These are phyloP conservation scores for Tyrannus savana DNA, from an alignment of 2,113 vertebrate genomes.

Conservation along the genomic window DNA sequence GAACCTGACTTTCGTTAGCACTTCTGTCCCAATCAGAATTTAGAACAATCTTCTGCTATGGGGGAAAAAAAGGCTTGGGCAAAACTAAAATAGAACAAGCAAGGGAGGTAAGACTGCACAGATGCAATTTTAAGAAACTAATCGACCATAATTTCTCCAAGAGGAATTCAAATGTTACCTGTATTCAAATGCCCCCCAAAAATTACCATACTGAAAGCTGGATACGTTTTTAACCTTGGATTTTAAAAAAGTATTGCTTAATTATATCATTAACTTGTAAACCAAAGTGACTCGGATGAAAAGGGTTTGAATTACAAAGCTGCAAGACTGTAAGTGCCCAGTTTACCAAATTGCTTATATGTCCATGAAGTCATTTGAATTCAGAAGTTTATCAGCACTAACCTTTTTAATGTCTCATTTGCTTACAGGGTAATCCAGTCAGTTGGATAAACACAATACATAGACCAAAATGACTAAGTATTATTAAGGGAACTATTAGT, in stretches of 20 bases:
- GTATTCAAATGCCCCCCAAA: neutral
- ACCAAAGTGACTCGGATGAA: neutral
- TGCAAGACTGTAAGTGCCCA: neutral
- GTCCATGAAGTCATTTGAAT: neutral
- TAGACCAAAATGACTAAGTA: neutral
- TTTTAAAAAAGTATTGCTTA: neutral
- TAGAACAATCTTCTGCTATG: neutral
- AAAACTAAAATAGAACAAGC: neutral
- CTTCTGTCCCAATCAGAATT: conserved; percentile 25
- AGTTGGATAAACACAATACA: neutral
- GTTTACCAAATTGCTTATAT: neutral
- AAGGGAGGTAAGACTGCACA: neutral
- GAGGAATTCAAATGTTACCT: neutral
- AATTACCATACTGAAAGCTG: neutral
- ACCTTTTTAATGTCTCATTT: neutral
- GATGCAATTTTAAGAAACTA: neutral
- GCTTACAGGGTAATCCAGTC: neutral
- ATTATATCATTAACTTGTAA: neutral
- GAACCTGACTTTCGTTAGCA: conserved; percentile 21
- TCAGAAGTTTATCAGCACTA: neutral
- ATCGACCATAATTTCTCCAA: neutral
- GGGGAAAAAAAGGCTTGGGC: neutral
- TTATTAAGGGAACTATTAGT: neutral
- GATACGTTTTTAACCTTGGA: neutral
- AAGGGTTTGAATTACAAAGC: neutral